Conservation (phyloP, 2,888 invertebrate genomes). For the Horisme vitalbata region DNA sequence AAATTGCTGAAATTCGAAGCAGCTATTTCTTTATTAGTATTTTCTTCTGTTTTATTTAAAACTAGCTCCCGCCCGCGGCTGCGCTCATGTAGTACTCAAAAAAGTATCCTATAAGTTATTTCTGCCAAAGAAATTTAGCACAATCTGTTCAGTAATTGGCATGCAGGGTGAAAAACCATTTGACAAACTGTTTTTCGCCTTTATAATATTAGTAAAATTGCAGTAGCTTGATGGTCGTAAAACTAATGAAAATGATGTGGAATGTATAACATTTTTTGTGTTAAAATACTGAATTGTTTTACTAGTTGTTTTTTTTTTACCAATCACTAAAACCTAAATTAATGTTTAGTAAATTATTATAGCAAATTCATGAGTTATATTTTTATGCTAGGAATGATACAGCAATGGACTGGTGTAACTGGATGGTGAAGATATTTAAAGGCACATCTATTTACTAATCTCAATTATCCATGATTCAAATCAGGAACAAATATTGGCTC, state of each 20-base stretch:
- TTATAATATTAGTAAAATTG: no score
- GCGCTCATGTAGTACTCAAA: no score
- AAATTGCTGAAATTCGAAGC: not conserved
- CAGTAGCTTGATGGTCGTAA: no score
- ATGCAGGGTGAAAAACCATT: no score
- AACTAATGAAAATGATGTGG: conserved; percentile 52
- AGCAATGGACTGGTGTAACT: conserved; percentile 60
- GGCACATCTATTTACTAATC: conserved; percentile 64
- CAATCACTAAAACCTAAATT: conserved; percentile 15
- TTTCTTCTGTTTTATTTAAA: not conserved
- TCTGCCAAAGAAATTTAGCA: no score
- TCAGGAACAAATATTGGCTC: conserved; percentile 45
- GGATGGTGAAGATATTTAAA: conserved; percentile 66
- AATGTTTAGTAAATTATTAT: not conserved
- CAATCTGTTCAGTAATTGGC: no score
- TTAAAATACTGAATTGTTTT: conserved; percentile 22
- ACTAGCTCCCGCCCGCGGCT: no score
- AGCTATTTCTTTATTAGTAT: not conserved
- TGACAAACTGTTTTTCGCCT: not conserved
- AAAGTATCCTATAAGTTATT: no score
- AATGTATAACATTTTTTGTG: conserved; percentile 53
- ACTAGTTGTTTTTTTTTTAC: conserved; percentile 15
- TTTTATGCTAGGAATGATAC: conserved; percentile 8
- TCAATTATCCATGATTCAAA: conserved; percentile 38
- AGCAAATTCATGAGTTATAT: not conserved